Base-by-base conservation (phyloP, 2,888 invertebrate genomes). In the Sphecodes monilicornis region DNA sequence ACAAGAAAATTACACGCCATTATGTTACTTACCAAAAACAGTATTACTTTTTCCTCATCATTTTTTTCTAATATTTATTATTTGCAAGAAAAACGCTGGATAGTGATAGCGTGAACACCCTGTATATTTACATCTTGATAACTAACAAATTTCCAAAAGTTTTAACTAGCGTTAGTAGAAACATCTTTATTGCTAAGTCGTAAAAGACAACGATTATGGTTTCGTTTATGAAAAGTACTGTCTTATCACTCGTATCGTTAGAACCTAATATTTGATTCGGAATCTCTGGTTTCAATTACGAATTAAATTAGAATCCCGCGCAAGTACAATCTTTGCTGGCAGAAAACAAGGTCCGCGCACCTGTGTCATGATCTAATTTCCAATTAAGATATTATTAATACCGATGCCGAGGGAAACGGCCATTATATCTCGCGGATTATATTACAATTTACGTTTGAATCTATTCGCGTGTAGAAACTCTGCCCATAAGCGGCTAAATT, bases 371-470 rank as follows among this genome's bases (percentile, higher is more conserved):
- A 74, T 89, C 87, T 89, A 84, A 86, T 89, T 89, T 87, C 90
- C 87, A 89, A 90, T 90, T 86, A 90, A 90, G 87, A 83, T 82
- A 80, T 89, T 89, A 87, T 89, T 89, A 89, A 88, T 89, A 85
- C 71, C 79, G 32, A 46, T 36, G 36, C 57, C 41, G 46, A 60
- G 68, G 72, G 60, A 71, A 80, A 60, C 75, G 74, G 54, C 64
- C 72, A 75, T 82, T 85, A 73, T 80, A 85, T 76, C 71, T 84
- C 75, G 8, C 29, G 88, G 81, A 89, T 89, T 89, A 85, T 80
- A 84, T 90, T 89, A 85, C 89, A 85, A 85, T 87, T 89, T 89
- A 89, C 83, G 81, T 85, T 71, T 77, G 69, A 72, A 86, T 78
- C 86, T 78, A 81, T 76, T 76, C 76, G 80, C 64, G 69, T 64